phyloP scores from a whole-genome alignment of 2,797 vertebrate species.

The Mus minutoides region DNA sequence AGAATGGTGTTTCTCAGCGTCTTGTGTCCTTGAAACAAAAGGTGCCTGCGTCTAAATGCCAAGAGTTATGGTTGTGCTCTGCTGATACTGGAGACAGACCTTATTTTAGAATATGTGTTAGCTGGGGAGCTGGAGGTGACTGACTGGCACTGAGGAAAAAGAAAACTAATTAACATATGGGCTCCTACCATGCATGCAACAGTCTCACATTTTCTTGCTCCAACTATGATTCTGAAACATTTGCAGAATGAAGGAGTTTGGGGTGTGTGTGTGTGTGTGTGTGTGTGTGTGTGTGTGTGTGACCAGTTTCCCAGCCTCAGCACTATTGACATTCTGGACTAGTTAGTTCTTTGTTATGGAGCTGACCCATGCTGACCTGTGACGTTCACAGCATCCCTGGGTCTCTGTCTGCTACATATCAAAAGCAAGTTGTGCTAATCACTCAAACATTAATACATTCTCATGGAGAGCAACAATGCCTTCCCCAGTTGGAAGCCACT shows the following conservation, averaged over 20 bases:
- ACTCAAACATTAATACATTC: neutral
- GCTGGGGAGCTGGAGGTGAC: neutral
- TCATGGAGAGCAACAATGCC: neutral
- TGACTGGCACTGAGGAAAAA: conserved; percentile 13
- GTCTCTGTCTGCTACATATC: neutral
- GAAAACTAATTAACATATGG: conserved; percentile 27
- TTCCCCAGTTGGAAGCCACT: neutral
- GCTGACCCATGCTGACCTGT: neutral
- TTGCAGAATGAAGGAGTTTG: neutral
- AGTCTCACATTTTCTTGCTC: neutral
- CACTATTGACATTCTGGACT: neutral
- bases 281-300: neutral
- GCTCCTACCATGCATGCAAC: neutral
- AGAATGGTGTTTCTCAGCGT: neutral
- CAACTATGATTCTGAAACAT: neutral
- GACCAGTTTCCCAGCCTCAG: neutral
- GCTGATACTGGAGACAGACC: neutral
- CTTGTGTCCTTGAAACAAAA: conserved; percentile 41
- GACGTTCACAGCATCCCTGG: neutral
- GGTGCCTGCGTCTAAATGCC: neutral
- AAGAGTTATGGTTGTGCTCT: neutral
- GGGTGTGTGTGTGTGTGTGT: no score
- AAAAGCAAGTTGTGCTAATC: neutral
- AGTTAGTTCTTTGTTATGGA: neutral
- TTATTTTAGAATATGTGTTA: neutral